These are phyloP conservation scores for Hypsibius dujardini DNA, from an alignment of 1,140 invertebrate species.

Conservation along the genomic window DNA sequence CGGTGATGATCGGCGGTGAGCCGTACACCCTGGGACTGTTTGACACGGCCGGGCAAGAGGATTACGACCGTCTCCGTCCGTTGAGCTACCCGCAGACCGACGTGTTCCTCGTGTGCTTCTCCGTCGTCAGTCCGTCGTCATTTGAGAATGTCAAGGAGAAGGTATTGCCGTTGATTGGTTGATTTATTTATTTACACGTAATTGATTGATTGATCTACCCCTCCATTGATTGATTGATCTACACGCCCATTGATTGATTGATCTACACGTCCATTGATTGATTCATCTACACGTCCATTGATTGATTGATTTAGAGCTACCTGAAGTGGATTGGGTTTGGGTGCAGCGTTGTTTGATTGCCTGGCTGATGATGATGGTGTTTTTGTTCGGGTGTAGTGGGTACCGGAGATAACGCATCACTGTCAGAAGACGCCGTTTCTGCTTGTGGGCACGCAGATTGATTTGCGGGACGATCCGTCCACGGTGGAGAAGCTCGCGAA, in stretches of 20 bases:
- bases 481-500: constrained; percentile 95
- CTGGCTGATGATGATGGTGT: too few relatives aligned
- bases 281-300: too few relatives aligned
- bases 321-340: too few relatives aligned
- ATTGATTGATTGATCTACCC: too few relatives aligned
- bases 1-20: not conserved
- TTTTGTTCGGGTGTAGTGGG: constrained; percentile 55
- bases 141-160: constrained; percentile 99
- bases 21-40: not conserved
- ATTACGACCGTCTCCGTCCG: constrained; percentile 86
- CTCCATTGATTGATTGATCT: too few relatives aligned
- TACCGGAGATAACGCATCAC: constrained; percentile 98
- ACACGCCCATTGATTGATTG: too few relatives aligned
- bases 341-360: too few relatives aligned
- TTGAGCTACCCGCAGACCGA: constrained; percentile 97
- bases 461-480: constrained; percentile 87
- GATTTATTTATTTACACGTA: too few relatives aligned
- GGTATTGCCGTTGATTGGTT: constrained; percentile 38
- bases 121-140: constrained; percentile 90
- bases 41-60: constrained; percentile 64
- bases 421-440: constrained; percentile 97
- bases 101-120: constrained; percentile 97
- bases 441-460: constrained; percentile 93
- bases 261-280: too few relatives aligned
- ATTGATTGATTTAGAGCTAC: too few relatives aligned